Evolutionary conservation across 2,113 vertebrate species (phyloP).

Genomic region (Balaenoptera acutorostrata): DNA sequence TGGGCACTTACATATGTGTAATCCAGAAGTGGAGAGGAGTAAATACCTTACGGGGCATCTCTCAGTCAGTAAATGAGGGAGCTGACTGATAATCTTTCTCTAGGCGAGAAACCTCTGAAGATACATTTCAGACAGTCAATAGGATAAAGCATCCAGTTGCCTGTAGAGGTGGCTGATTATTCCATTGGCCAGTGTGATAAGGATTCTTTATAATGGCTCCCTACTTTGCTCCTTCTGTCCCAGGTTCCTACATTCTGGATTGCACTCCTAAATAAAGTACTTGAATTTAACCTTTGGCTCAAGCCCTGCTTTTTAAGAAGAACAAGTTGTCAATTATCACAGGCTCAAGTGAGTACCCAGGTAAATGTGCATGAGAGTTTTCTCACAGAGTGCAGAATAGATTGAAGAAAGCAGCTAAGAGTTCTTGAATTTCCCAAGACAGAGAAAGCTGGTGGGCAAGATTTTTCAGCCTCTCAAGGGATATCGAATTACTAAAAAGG

Average conservation of each 20-base stretch:
- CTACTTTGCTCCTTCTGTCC: not conserved
- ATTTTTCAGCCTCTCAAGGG: not conserved
- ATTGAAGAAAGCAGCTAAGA: not conserved
- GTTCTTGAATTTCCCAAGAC: not conserved
- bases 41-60: not conserved
- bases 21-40: not conserved
- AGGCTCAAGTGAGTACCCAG: not conserved
- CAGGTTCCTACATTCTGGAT: not conserved
- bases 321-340: not conserved
- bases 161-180: not conserved
- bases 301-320: not conserved
- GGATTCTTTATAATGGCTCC: not conserved
- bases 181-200: not conserved
- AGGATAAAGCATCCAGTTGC: not conserved
- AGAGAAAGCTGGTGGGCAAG: not conserved
- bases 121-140: not conserved
- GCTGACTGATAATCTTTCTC: not conserved
- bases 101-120: not conserved
- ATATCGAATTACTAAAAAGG: not conserved
- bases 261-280: not conserved
- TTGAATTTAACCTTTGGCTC: not conserved
- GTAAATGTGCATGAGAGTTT: not conserved
- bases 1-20: not conserved
- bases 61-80: not conserved
- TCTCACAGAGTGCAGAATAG: not conserved